A percentile compares a stretch with the other conserved stretches of the same genome.
Conservation (phyloP, 1,140 invertebrate genomes). For the Drosophila lacteicornis region DNA sequence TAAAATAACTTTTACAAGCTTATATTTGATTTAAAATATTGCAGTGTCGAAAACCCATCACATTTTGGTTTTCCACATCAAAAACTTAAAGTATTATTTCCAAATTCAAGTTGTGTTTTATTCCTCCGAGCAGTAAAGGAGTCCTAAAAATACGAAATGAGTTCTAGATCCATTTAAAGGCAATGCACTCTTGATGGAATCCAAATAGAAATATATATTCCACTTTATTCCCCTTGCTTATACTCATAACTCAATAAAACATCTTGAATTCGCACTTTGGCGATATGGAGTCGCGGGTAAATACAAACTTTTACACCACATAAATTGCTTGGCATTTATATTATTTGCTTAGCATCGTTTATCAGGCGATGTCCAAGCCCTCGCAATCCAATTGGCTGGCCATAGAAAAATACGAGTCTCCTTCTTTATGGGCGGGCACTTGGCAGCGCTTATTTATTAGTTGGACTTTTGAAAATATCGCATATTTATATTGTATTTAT, state of each 20-base stretch:
- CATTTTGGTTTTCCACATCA: background rate
- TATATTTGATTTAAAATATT: no score
- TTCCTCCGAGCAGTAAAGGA: background rate
- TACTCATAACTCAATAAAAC: constrained; percentile 27
- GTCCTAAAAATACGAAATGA: background rate
- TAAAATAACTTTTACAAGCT: no score
- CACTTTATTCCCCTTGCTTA: background rate
- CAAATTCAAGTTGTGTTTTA: background rate
- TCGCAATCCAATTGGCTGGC: constrained; percentile 55
- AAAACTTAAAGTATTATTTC: background rate
- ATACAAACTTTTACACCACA: constrained; percentile 78
- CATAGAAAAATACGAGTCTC: constrained; percentile 33
- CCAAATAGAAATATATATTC: background rate
- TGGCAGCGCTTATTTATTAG: constrained; percentile 74
- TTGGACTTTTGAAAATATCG: constrained; percentile 77
- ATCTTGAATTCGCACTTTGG: constrained; percentile 32
- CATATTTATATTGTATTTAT: constrained; percentile 71
- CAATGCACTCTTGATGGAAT: background rate
- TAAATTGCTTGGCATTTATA: constrained; percentile 75
- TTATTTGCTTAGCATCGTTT: constrained; percentile 77
- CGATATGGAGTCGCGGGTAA: constrained; percentile 32
- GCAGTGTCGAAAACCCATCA: background rate
- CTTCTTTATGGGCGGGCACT: constrained; percentile 58
- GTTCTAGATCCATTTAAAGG: background rate
- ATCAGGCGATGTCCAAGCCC: constrained; percentile 58